Evolutionary conservation across 1,140 invertebrate genomes (phyloP).

Genomic region (Pogonomyrmex californicus): DNA sequence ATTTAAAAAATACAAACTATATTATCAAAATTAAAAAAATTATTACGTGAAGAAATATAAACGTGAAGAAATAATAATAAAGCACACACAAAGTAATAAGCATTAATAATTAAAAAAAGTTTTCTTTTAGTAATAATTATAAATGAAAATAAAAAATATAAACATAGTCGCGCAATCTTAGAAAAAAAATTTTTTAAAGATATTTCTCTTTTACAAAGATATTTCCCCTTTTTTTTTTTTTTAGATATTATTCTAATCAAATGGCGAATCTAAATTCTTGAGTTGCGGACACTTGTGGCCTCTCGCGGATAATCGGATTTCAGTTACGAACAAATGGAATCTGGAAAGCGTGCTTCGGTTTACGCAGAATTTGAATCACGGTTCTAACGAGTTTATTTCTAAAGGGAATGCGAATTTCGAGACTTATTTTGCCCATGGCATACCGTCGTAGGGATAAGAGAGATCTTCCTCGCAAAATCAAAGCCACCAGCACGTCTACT

Average conservation of each 20-base stretch:
- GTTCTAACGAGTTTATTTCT: slow-evolving; percentile 45
- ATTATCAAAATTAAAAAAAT: too few species aligned
- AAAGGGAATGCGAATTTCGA: slow-evolving; percentile 53
- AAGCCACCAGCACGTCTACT: slow-evolving; percentile 14
- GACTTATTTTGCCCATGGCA: neutral
- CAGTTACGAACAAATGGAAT: slow-evolving; percentile 30
- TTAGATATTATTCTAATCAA: neutral
- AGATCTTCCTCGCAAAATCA: slow-evolving; percentile 36
- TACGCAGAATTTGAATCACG: slow-evolving; percentile 38
- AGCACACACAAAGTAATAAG: too few species aligned
- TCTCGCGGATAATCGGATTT: slow-evolving; percentile 28
- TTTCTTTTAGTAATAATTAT: slow-evolving; percentile 13
- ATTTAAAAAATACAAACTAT: too few species aligned
- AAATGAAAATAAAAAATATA: neutral
- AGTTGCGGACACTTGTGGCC: neutral
- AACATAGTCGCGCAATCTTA: too few species aligned
- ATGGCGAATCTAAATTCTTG: slow-evolving; percentile 10
- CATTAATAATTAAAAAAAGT: too few species aligned
- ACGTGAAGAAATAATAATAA: too few species aligned
- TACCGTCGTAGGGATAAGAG: neutral
- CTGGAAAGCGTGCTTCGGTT: slow-evolving; percentile 37
- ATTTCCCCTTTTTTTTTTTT: neutral
- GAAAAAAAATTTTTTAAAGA: too few species aligned
- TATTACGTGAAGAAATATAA: too few species aligned
- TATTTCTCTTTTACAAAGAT: neutral